Percentiles rank a stretch among this genome's conserved stretches.
These are phyloP conservation scores for Cheilosia variabilis DNA, from an alignment of 2,888 invertebrate species.

Conservation along the genomic window DNA sequence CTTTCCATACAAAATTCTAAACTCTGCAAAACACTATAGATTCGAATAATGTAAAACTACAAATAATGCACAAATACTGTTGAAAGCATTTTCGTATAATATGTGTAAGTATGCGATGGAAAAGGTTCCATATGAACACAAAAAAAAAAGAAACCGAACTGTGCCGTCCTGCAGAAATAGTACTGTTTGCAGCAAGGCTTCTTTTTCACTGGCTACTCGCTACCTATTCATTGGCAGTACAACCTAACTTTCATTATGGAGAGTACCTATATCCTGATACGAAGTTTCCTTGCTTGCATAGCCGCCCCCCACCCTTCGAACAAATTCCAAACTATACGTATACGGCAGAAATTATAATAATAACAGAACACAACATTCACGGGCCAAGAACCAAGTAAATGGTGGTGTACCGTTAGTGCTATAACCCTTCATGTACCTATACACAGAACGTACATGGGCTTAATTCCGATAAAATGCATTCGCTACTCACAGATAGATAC, in stretches of 20 bases:
- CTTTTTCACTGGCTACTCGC: constrained; percentile 63
- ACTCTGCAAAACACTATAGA: constrained; percentile 2
- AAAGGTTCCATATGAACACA: constrained; percentile 33
- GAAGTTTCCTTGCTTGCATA: constrained; percentile 39
- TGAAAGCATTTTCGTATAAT: constrained; percentile 42
- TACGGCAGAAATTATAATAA: constrained; percentile 66
- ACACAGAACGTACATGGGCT: constrained; percentile 13
- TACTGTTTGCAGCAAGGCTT: constrained; percentile 47
- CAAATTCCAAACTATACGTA: constrained; percentile 2
- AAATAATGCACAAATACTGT: constrained; percentile 20
- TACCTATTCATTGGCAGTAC: constrained; percentile 51
- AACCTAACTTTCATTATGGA: constrained; percentile 58
- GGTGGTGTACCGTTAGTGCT: constrained; percentile 36
- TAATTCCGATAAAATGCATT: constrained; percentile 60
- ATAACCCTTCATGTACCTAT: constrained; percentile 20
- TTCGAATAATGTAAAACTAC: constrained; percentile 6
- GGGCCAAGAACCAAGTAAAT: constrained; percentile 2
- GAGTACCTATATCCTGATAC: constrained; percentile 55
- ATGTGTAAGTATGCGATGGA: neutral
- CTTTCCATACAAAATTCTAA: neutral
- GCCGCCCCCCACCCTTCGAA: constrained; percentile 1
- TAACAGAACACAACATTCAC: constrained; percentile 59
- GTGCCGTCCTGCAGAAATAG: constrained; percentile 30
- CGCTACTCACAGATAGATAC: constrained; percentile 21
- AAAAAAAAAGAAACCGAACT: constrained; percentile 12